Evolutionary conservation across 2,888 invertebrate genomes (phyloP).

Genomic region (Andrena chrysosceles): DNA sequence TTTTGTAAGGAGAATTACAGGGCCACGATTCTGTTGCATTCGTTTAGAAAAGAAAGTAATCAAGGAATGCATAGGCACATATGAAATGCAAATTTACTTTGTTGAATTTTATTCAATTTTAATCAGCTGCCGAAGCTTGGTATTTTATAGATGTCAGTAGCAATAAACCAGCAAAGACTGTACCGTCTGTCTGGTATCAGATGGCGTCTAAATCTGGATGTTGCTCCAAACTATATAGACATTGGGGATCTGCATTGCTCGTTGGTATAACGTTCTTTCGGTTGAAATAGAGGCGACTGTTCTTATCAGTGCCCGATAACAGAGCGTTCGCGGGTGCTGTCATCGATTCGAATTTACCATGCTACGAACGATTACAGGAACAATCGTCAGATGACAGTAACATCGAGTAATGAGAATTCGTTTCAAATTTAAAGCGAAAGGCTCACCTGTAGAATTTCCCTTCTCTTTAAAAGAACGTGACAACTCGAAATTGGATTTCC

Average conservation of each 20-base stretch:
- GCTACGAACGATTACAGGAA: neutral
- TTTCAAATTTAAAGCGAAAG: neutral
- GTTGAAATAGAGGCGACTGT: constrained; percentile 19
- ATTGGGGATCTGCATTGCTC: neutral
- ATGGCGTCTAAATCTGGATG: neutral
- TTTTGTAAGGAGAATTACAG: neutral
- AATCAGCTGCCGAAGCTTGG: neutral
- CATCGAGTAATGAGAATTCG: neutral
- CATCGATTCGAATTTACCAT: constrained; percentile 36
- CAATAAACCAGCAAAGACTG: neutral
- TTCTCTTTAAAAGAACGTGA: neutral
- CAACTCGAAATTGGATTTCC: neutral
- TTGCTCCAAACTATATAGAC: neutral
- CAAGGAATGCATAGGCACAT: no score
- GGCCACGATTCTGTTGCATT: neutral
- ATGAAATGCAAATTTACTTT: neutral
- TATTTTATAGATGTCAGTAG: constrained; percentile 8
- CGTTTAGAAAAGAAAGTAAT: neutral
- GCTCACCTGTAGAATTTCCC: constrained; percentile 4
- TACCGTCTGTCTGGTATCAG: neutral
- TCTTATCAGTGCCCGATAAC: constrained; percentile 40
- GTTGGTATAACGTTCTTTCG: neutral
- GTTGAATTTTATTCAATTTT: no score
- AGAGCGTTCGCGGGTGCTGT: neutral
- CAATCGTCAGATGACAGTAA: constrained; percentile 29